Evolutionary conservation across 2,888 invertebrate genomes (phyloP).

Genomic region (Ctena decussata): DNA sequence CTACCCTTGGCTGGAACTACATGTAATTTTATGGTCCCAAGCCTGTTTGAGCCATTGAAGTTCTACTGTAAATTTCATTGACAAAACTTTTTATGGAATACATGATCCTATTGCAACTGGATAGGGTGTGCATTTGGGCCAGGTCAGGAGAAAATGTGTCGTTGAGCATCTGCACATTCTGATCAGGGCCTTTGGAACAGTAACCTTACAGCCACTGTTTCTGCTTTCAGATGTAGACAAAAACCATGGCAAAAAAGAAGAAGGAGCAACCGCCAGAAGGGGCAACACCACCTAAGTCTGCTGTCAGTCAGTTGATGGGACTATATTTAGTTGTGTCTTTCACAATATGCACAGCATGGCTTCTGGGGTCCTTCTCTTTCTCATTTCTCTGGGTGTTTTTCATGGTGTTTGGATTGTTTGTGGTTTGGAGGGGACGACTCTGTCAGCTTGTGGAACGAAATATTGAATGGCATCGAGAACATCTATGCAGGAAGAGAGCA

Average conservation of each 20-base stretch:
- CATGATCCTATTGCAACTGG: no score
- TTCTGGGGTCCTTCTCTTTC: constrained; percentile 79
- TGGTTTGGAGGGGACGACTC: constrained; percentile 84
- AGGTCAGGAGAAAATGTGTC: no score
- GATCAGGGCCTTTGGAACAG: no score
- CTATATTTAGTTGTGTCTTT: constrained; percentile 83
- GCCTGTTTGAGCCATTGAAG: no score
- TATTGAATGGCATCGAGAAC: constrained; percentile 80
- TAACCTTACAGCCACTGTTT: no score
- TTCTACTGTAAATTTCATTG: no score
- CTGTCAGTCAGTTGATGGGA: constrained; percentile 76
- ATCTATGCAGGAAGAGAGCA: constrained; percentile 87
- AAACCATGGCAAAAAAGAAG: not conserved
- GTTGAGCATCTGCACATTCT: no score
- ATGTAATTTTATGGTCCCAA: no score
- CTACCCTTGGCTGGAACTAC: no score
- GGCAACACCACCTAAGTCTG: constrained; percentile 44
- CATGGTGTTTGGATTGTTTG: constrained; percentile 80
- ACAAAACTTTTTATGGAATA: no score
- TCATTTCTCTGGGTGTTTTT: constrained; percentile 85
- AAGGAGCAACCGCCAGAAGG: not conserved
- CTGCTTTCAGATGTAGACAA: not conserved
- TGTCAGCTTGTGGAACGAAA: constrained; percentile 79
- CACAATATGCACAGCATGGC: constrained; percentile 80
- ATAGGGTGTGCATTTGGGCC: no score